These are phyloP conservation scores for Homarus gammarus DNA, from an alignment of 2,888 invertebrate species.

Conservation along the genomic window DNA sequence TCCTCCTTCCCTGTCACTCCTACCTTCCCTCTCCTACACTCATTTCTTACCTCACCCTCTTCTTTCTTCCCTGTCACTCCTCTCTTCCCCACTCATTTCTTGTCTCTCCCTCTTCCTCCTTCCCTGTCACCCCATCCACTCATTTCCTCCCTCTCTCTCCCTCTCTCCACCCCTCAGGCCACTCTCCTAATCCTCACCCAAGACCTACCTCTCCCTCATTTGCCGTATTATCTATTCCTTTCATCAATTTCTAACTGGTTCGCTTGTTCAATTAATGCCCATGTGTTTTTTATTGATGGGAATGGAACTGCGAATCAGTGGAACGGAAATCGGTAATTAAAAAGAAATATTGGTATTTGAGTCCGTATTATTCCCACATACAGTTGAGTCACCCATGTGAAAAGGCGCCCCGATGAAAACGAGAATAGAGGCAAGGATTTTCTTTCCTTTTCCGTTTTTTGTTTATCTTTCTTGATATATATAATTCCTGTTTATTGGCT, in stretches of 20 bases:
- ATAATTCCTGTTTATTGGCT: conserved; percentile 13
- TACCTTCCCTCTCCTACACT: background rate
- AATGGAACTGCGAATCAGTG: conserved; percentile 56
- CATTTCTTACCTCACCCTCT: background rate
- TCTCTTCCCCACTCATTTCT: background rate
- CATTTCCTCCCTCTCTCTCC: background rate
- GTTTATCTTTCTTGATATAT: conserved; percentile 5
- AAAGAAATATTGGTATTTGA: conserved; percentile 70
- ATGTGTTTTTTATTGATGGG: conserved; percentile 41
- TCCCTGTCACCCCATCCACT: background rate
- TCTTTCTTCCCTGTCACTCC: background rate
- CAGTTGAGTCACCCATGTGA: conserved; percentile 62
- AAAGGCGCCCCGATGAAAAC: conserved; percentile 49
- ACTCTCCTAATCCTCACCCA: conserved; percentile 44
- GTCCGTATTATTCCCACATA: conserved; percentile 61
- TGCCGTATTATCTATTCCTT: conserved; percentile 58
- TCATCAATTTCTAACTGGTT: conserved; percentile 61
- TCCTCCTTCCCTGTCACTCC: background rate
- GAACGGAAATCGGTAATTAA: conserved; percentile 68
- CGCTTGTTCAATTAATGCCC: conserved; percentile 71
- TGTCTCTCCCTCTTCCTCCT: no score
- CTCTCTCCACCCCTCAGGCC: conserved; percentile 19
- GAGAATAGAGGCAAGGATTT: conserved; percentile 28
- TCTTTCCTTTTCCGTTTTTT: background rate
- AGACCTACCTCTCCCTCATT: conserved; percentile 59